Conservation (phyloP, 2,113 vertebrate genomes). For the Azemiops feae region DNA sequence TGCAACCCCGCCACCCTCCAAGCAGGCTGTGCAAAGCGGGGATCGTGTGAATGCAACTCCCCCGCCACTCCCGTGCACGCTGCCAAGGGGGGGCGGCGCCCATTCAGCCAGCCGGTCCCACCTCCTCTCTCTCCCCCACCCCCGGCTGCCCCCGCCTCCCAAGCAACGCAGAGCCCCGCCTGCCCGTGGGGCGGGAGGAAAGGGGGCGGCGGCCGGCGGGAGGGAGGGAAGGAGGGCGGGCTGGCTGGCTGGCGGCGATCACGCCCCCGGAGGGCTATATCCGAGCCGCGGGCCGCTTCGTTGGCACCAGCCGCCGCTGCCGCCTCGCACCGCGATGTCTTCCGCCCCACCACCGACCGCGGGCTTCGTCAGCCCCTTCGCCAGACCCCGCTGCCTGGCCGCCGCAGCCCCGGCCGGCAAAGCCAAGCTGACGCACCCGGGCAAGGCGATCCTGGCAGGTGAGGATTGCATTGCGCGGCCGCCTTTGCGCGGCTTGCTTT, state of each 20-base stretch:
- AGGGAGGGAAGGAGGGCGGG: background rate
- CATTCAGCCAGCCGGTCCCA: background rate
- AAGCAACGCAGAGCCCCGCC: constrained; percentile 31
- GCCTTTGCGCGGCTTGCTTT: background rate
- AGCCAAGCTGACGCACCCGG: constrained; percentile 82
- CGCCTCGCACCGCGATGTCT: background rate
- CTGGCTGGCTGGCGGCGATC: background rate
- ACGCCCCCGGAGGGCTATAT: background rate
- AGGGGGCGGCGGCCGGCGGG: background rate
- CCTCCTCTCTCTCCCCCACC: background rate
- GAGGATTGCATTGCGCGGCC: constrained; percentile 29
- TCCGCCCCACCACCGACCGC: background rate
- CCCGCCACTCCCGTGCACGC: background rate
- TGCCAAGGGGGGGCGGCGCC: no score
- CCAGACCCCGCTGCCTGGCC: constrained; percentile 64
- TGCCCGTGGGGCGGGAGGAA: constrained; percentile 39
- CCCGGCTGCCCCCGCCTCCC: background rate
- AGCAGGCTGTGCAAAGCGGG: no score
- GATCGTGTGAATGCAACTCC: no score
- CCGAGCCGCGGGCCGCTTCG: background rate
- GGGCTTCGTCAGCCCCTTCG: constrained; percentile 34
- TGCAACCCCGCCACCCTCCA: no score
- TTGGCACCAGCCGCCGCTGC: background rate
- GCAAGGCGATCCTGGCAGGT: constrained; percentile 88
- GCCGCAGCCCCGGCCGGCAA: constrained; percentile 76